These are phyloP conservation scores for Cygnus atratus DNA, from an alignment of 2,113 vertebrate genomes.

Conservation along the genomic window DNA sequence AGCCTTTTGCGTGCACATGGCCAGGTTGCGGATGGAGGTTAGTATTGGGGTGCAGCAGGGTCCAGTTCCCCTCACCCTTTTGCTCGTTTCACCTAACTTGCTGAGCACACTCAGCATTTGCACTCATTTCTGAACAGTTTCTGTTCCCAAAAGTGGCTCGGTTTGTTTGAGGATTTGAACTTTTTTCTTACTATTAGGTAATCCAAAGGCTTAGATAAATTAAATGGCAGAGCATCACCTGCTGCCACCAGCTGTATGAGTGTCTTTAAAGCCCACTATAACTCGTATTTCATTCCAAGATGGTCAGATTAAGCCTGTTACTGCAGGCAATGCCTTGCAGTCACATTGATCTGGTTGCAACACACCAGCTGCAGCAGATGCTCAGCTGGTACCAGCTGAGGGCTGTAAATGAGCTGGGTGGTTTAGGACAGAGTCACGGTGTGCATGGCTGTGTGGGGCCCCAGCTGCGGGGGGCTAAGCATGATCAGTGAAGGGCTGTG, in stretches of 20 bases:
- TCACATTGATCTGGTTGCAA: background rate
- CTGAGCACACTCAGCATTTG: background rate
- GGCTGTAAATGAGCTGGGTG: background rate
- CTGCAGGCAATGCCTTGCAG: background rate
- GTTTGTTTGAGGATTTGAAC: background rate
- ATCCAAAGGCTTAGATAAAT: background rate
- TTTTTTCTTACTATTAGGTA: background rate
- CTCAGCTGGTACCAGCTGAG: background rate
- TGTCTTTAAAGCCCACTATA: background rate
- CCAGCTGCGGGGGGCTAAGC: background rate
- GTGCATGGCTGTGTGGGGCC: background rate
- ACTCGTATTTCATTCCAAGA: background rate
- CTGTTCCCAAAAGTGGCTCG: background rate
- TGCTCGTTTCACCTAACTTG: background rate
- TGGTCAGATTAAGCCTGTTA: background rate
- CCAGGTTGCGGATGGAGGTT: constrained; percentile 95
- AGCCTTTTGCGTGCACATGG: constrained; percentile 95
- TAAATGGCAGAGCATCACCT: background rate
- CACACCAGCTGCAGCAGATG: background rate
- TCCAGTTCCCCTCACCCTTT: background rate
- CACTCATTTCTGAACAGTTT: background rate
- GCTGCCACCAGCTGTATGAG: background rate
- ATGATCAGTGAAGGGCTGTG: background rate
- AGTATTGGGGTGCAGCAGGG: constrained; percentile 58
- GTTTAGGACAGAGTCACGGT: background rate